These are phyloP conservation scores for Dipodomys merriami DNA, from an alignment of 2,113 vertebrate genomes.

Conservation along the genomic window DNA sequence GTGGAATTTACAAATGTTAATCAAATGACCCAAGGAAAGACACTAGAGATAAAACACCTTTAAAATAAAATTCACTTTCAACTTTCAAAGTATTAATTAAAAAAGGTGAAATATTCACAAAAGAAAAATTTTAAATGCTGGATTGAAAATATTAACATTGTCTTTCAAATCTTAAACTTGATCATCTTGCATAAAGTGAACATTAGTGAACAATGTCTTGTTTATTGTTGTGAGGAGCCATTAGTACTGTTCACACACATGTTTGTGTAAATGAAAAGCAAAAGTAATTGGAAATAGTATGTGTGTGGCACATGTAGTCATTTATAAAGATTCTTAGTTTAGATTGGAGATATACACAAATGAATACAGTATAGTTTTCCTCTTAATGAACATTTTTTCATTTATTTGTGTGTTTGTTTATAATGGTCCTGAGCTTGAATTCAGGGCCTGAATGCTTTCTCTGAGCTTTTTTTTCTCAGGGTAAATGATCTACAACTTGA, in stretches of 20 bases:
- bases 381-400: too few relatives aligned
- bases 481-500: too few relatives aligned
- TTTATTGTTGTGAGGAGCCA: background rate
- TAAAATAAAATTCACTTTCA: background rate
- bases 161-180: background rate
- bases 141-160: background rate
- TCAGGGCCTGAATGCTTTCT: too few relatives aligned
- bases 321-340: background rate
- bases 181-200: background rate
- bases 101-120: background rate
- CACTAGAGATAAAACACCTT: background rate
- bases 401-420: too few relatives aligned
- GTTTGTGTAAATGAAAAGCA: background rate
- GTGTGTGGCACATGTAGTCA: background rate
- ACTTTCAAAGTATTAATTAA: background rate
- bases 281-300: background rate
- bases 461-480: too few relatives aligned
- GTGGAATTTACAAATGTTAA: background rate
- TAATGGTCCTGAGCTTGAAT: too few relatives aligned
- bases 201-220: background rate
- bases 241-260: background rate
- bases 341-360: background rate
- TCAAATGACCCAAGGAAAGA: background rate
- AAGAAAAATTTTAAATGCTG: background rate
- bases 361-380: background rate